Evolutionary conservation across 2,888 invertebrate genomes (phyloP).

Genomic region (Pelosia muscerda): DNA sequence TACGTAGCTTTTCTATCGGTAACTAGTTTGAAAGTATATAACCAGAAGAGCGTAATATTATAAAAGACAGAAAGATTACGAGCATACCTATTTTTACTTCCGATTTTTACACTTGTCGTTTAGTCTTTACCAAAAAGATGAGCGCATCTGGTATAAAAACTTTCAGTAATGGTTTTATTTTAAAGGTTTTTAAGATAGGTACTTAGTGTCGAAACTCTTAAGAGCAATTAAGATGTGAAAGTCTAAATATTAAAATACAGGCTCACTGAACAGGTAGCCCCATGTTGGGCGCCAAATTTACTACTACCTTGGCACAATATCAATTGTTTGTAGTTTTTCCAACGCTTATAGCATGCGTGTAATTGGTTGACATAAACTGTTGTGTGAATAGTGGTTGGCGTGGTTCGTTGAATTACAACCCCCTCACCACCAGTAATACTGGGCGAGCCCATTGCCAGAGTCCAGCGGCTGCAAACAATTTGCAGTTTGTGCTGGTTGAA

Average conservation of each 20-base stretch:
- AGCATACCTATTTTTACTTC: neutral
- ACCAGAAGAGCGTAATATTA: slow-evolving; percentile 7
- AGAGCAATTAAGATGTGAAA: neutral
- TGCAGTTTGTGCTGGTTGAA: too few relatives aligned
- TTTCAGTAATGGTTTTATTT: neutral
- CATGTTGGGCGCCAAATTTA: neutral
- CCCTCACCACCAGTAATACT: neutral
- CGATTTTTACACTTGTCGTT: neutral
- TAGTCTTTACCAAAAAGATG: neutral
- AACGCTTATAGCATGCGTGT: neutral
- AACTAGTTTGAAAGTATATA: too few relatives aligned
- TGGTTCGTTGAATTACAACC: neutral
- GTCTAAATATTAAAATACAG: too few relatives aligned
- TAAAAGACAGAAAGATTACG: neutral
- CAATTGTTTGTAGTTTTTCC: neutral
- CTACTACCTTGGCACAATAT: neutral
- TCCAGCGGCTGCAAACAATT: neutral
- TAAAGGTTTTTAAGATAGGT: neutral
- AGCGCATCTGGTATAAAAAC: neutral
- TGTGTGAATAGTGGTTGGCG: neutral
- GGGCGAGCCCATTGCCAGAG: neutral
- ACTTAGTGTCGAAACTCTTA: neutral
- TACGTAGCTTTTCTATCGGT: too few relatives aligned
- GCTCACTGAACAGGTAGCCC: too few relatives aligned
- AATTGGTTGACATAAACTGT: neutral